A percentile compares a stretch with the other conserved stretches of the same genome.
Conservation (phyloP, 2,113 vertebrate species). For the Lophura nycthemera region DNA sequence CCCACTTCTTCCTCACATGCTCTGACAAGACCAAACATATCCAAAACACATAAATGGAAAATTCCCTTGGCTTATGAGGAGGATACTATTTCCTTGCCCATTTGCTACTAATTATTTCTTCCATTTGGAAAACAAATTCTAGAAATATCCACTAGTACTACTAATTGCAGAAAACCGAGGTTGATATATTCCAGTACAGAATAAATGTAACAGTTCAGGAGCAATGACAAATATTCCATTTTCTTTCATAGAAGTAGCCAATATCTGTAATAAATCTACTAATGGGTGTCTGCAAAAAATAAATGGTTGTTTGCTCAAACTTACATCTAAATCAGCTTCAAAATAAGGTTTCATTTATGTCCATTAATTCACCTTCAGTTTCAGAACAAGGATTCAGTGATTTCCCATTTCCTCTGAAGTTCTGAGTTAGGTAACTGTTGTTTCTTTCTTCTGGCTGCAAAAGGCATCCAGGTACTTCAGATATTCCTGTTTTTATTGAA, state of each 20-base stretch:
- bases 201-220: background rate
- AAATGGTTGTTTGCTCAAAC: conserved; percentile 3
- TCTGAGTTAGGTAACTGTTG: conserved; percentile 7
- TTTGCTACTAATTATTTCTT: background rate
- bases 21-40: background rate
- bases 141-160: background rate
- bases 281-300: background rate
- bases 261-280: background rate
- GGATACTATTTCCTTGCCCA: background rate
- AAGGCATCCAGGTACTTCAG: background rate
- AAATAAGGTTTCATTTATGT: background rate
- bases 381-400: background rate
- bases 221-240: background rate
- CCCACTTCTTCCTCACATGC: background rate
- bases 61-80: background rate
- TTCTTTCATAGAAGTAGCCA: background rate
- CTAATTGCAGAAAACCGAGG: conserved; percentile 1
- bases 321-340: background rate
- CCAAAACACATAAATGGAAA: background rate
- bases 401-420: background rate
- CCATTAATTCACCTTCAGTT: background rate
- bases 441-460: background rate
- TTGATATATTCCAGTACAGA: background rate
- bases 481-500: background rate
- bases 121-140: background rate